Evolutionary conservation across 92 coral and sea anemone species (phyloP), one percentile per base, ranked within the genome.

Genomic region (Porites divaricata): DNA sequence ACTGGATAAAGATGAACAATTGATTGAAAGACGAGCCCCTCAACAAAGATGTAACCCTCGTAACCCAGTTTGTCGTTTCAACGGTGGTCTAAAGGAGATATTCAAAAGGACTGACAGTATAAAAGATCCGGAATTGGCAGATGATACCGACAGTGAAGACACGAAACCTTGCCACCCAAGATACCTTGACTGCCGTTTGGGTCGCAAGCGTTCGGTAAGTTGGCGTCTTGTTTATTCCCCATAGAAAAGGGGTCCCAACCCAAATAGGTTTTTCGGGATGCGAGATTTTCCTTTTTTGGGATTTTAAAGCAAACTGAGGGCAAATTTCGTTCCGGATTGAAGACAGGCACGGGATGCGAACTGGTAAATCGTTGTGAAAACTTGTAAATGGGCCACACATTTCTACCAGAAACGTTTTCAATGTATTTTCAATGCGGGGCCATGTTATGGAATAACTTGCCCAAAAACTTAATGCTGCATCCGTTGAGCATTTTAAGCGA

Each of bases 191-290:
- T 82, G 86, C 56, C 2, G 45, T 26, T 3, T 26, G 3, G 7
- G 11, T 6, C 51, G 72, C 16, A 82, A 72, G 15, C 71, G 86
- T 72, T 45, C 73, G 72, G 86, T 82, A 59, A 51, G 86, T 72
- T 21, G 66, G 56, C 23, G 2, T 52, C 72, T 45, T 26, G 16
- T 68, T 68, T 69, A 54, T 54, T 14, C 58, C 13, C 13, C 17
- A 54, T 69, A 28, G 45, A 35, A 35, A 35, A 6, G 4, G 45
- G 45, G 45, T 35, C 45, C 45, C 45, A 4, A 26, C 35, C 35
- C 35, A 26, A 26, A 26, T 26, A 26, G 2, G 35, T 26, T 26
- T 26, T 26, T 26, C 35, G 2, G 45, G 45, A 35, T 35, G 3
- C 45, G 45, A 35, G 45, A 35, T 35, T 4, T 35, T 5, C 45